Conservation (phyloP, 2,113 vertebrate species). For the Spilogale gracilis region DNA sequence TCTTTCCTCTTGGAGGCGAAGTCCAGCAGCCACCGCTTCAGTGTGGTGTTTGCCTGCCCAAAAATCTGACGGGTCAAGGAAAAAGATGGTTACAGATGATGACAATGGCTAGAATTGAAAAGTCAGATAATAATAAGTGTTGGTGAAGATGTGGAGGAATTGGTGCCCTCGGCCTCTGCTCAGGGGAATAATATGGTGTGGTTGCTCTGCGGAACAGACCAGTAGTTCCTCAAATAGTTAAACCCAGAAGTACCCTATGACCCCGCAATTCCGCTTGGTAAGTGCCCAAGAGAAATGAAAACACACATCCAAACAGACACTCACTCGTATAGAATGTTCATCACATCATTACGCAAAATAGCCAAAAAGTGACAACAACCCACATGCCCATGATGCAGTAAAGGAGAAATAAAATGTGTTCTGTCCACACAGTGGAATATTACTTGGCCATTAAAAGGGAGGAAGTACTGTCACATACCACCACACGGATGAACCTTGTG, state of each 20-base stretch:
- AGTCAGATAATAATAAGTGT: not conserved
- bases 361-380: not conserved
- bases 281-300: not conserved
- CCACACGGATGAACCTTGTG: not conserved
- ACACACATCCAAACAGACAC: not conserved
- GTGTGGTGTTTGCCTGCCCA: slow-evolving; percentile 93
- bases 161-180: not conserved
- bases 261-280: not conserved
- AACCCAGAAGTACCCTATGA: not conserved
- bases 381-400: not conserved
- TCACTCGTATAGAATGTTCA: not conserved
- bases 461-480: not conserved
- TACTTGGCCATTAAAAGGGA: not conserved
- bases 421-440: not conserved
- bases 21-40: slow-evolving; percentile 96
- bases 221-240: not conserved
- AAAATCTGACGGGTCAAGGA: slow-evolving; percentile 90
- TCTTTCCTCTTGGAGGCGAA: slow-evolving; percentile 97
- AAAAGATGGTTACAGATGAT: not conserved
- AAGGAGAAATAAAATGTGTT: not conserved
- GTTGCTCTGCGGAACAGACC: not conserved
- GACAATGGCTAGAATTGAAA: not conserved
- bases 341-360: accelerated
- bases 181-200: accelerated
- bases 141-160: not conserved